Percentiles rank a stretch among this genome's conserved stretches.
These are phyloP conservation scores for Charaxes varanes DNA, from an alignment of 1,140 invertebrate species.

Conservation along the genomic window DNA sequence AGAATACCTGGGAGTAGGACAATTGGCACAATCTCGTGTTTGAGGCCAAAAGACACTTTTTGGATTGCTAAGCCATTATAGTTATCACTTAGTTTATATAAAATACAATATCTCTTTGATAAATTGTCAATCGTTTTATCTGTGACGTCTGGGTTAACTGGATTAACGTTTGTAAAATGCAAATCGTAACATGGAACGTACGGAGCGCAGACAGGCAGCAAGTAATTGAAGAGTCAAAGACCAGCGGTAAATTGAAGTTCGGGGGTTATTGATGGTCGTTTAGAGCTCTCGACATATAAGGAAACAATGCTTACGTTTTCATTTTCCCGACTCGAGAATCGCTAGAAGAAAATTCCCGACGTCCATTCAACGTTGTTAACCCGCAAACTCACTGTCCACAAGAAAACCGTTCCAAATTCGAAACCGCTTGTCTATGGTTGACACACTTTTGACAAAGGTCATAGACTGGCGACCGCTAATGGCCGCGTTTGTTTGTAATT, in stretches of 20 bases:
- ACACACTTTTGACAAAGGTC: slow-evolving; percentile 20
- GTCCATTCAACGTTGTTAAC: slow-evolving; percentile 40
- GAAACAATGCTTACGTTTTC: slow-evolving; percentile 61
- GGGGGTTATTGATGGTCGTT: slow-evolving; percentile 5
- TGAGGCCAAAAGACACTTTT: too few species aligned
- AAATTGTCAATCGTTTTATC: too few species aligned
- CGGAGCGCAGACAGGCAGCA: not conserved
- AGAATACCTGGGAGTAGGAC: too few species aligned
- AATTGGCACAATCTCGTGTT: too few species aligned
- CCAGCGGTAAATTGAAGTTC: slow-evolving; percentile 7
- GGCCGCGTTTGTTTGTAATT: slow-evolving; percentile 15
- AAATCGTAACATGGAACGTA: too few species aligned
- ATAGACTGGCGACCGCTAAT: slow-evolving; percentile 13
- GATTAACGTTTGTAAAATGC: too few species aligned
- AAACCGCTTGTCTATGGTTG: slow-evolving; percentile 17
- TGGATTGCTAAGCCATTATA: not conserved
- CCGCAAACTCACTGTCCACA: slow-evolving; percentile 37
- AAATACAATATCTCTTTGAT: too few species aligned
- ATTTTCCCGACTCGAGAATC: slow-evolving; percentile 59
- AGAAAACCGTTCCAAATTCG: slow-evolving; percentile 24
- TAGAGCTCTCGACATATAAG: not conserved
- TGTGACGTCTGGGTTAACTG: too few species aligned
- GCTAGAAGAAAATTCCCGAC: slow-evolving; percentile 49
- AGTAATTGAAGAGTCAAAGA: slow-evolving; percentile 8
- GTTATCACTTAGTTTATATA: not conserved